Evolutionary conservation across 35 echinoderm and acorn worm genomes (phyloP).

Genomic region (Heliocidaris erythrogramma): DNA sequence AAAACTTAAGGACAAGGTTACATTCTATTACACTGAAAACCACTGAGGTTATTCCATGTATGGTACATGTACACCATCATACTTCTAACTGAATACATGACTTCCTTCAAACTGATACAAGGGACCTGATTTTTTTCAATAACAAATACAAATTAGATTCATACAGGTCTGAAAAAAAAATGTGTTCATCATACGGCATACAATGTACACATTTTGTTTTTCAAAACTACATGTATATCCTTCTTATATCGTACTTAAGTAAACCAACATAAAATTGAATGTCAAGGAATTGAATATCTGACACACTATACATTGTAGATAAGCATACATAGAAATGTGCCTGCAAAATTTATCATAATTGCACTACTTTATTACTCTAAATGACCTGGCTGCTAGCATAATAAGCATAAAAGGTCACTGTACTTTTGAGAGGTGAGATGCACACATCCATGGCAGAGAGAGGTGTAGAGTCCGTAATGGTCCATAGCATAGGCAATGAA

Average conservation of each 20-base stretch:
- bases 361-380: not conserved
- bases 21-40: no score
- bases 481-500: slow-evolving; percentile 2
- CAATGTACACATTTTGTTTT: not conserved
- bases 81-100: no score
- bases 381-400: not conserved
- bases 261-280: not conserved
- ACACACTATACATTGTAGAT: not conserved
- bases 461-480: slow-evolving; percentile 15
- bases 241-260: not conserved
- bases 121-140: no score
- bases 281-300: not conserved
- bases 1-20: no score
- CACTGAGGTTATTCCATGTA: no score
- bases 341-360: not conserved
- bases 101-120: no score
- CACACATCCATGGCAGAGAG: not conserved
- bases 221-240: not conserved
- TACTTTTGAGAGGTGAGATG: not conserved
- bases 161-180: no score
- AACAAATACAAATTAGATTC: no score
- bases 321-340: not conserved
- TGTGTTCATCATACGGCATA: not conserved
- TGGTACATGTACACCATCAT: no score
- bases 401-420: slow-evolving; percentile 2